Evolutionary conservation across 1,140 invertebrate species (phyloP), one percentile per base, ranked within the genome.

Genomic region (Gonatopus flavifemur): DNA sequence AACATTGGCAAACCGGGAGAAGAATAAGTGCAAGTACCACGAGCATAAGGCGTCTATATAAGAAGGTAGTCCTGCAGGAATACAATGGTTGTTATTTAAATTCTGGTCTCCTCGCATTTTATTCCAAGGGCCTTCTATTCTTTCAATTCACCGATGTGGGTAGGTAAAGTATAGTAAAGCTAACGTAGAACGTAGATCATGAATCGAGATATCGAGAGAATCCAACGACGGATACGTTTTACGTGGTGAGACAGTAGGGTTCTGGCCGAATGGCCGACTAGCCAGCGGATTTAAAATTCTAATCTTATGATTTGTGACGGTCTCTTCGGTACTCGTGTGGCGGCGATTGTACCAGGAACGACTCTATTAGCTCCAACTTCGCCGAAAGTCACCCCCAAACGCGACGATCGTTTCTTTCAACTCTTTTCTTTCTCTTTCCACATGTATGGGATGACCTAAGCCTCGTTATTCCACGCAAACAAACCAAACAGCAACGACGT

Each of bases 251-350:
- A n/a, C n/a, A n/a, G 30, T 44, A 39, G 31, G 31, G 32, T 28
- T 49, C 50, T 45, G 40, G 19, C 12, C 30, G 41, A 30, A 49
- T 36, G 38, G 38, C 35, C 22, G 8, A 2, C 12, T 43, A 31
- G n/a, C n/a, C 48, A 35, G 36, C 50, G 53, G 71, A 78, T 78
- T 77, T 77, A 73, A 78, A 76, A 76, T 78, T 76, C 74, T 76
- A 77, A 77, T 76, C 73, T 70, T 77, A 76, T 76, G 74, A 77
- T 76, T 76, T 77, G 71, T 71, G 72, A 56, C 61, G 60, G 59
- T 52, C 50, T 46, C 39, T 50, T 51, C 48, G 52, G 60, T 63
- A 55, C 74, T 68, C 53, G 66, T n/a, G n/a, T n/a, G 59, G 59
- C 55, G 46, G 40, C 60, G 63, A 69, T 64, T 70, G 67, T 66